Percentiles rank a stretch among this genome's conserved stretches.
Conservation (phyloP, 2,113 vertebrate species). For the Strigops habroptila region DNA sequence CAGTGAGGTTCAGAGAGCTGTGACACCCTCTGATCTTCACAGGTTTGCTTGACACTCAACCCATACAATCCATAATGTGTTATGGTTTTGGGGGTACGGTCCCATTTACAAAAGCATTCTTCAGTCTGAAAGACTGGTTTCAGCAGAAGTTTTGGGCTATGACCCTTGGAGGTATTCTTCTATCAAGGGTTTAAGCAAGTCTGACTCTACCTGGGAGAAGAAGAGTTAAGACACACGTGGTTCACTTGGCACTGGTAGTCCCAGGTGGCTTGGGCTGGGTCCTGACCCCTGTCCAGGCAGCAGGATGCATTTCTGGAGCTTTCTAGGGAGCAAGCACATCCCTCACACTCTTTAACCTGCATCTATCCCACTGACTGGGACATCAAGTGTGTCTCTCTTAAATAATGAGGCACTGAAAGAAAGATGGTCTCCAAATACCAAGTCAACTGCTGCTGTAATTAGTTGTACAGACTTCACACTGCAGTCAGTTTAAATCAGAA, state of each 20-base stretch:
- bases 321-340: not conserved
- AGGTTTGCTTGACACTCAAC: not conserved
- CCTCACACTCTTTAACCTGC: not conserved
- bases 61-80: not conserved
- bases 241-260: no score
- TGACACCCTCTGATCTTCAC: not conserved
- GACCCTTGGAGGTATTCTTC: not conserved
- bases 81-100: accelerated
- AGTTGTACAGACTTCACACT: not conserved
- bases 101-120: not conserved
- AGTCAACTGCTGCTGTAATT: accelerated
- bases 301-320: not conserved
- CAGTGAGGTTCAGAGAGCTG: not conserved
- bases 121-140: not conserved
- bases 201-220: not conserved
- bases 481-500: not conserved
- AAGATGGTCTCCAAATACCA: not conserved
- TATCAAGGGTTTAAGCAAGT: not conserved
- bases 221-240: accelerated
- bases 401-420: not conserved
- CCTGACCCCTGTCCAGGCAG: not conserved
- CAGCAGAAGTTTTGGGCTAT: not conserved
- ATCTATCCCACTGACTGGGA: not conserved
- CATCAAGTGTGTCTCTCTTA: not conserved
- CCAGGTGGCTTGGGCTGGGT: not conserved